Base-by-base conservation (phyloP, 1,140 invertebrate genomes). In the Brachionus rotundiformis region DNA sequence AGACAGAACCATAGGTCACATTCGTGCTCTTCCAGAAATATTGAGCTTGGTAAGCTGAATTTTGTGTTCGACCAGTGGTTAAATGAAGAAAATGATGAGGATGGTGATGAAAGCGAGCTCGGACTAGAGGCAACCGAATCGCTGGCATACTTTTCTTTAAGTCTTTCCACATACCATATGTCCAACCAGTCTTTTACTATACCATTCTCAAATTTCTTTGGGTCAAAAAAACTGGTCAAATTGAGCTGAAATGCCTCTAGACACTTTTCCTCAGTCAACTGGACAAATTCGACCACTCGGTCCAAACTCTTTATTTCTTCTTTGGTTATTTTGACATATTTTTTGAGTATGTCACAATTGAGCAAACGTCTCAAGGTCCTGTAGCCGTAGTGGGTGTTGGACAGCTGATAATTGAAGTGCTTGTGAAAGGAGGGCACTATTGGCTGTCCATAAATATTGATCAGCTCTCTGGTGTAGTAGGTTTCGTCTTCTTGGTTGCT, bases 101-200 rank as follows among this genome's bases (percentile, higher is more conserved):
- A 79, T 23, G 76, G 47, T 2, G 76, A 79, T 6, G 76, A 54
- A 13, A 41, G 19, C 11, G 11, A 16, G 16, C 25, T 39, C 5
- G 29, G 76, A 16, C 44, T 59, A 4, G 76, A 79, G 13, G 16
- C n/a, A 8, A 31, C 47, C 10, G 76, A 59, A 19, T 79, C 47
- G 25, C 23, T 23, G 11, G 47, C 44, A 31, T 59, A 79, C 47
- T 61, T 79, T 79, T 79, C 76, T 39, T 79, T 79, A n/a, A 79
- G 19, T 54, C 76, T 36, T 10, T 79, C 76, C 6, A 79, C 76
- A 59, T 79, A 79, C 76, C 76, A 79, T 13, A 79, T 63, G 47
- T 79, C 76, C n/a, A 79, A 25, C 76, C 76, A 79, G 47, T 79
- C 36, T 63, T 79, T 79, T 10, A 79, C 76, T 27, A 79, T 79